phyloP scores from a whole-genome alignment of 1,140 invertebrate species.

The Trachymyrmex cornetzi region DNA sequence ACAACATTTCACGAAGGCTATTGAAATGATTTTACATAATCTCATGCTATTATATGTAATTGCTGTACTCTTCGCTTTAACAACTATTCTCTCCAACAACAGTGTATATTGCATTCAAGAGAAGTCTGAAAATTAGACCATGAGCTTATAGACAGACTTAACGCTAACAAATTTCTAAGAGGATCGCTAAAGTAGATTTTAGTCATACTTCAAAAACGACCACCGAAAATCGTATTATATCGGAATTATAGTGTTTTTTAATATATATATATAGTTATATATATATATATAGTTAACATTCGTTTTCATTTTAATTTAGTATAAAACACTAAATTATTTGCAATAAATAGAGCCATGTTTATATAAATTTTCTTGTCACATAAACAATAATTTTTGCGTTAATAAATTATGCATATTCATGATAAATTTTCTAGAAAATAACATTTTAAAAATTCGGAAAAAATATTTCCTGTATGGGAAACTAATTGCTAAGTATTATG shows the following conservation, averaged over 20 bases:
- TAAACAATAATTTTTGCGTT: too few species aligned
- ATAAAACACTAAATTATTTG: background rate
- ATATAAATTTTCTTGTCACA: too few species aligned
- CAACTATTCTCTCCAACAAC: background rate
- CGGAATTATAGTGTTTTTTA: background rate
- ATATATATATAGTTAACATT: conserved; percentile 4
- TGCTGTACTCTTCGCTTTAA: conserved; percentile 17
- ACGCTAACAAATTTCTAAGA: background rate
- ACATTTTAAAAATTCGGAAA: too few species aligned
- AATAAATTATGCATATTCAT: too few species aligned
- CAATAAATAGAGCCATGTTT: background rate
- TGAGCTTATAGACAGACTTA: background rate
- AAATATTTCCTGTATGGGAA: too few species aligned
- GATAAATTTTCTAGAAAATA: too few species aligned
- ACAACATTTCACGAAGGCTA: conserved; percentile 23
- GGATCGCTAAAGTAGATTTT: background rate
- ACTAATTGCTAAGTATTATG: too few species aligned
- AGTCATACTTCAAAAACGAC: background rate
- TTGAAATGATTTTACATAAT: conserved; percentile 60
- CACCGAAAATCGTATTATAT: background rate
- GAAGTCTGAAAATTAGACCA: conserved; percentile 21
- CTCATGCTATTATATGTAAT: conserved; percentile 31
- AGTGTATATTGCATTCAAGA: background rate
- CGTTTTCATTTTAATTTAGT: background rate
- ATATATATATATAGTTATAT: too few species aligned